Evolutionary conservation across 2,113 vertebrate genomes (phyloP), one percentile per base, ranked within the genome.

Genomic region (Baryphthengus martii): DNA sequence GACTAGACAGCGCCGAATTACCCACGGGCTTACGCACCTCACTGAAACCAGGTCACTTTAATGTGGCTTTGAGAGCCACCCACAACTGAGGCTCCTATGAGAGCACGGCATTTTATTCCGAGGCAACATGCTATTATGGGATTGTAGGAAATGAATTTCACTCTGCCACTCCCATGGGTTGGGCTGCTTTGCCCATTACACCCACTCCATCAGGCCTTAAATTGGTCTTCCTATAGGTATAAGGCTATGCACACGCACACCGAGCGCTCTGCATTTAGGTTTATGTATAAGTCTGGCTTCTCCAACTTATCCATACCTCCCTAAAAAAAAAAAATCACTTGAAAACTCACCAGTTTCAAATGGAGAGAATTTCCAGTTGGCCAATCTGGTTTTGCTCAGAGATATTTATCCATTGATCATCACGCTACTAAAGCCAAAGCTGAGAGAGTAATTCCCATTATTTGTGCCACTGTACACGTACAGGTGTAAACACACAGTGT

Each of bases 1-100:
- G 82, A 76, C 63, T 8, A 96, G 78, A 85, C 88, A 74, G 50
- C 11, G n/a, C 58, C 83, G 76, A 83, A 80, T 90, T 94, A 85
- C 79, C 62, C 72, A 49, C 5, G 26, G 65, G 29, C n/a, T 96
- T 90, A 91, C 5, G 1, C 79, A 91, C 72, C 88, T 88, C 88
- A 20, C 35, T 90, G 82, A 96, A 96, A 96, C 76, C 93, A 91
- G 93, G 95, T 90, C 95, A 91, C 95, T 96, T 95, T 96, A 39
- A 97, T 93, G 91, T 84, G 90, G 92, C 89, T 93, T 95, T 77
- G 59, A 85, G 50, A 93, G 82, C 47, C 76, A 83, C 82, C 93
- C 88, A 91, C 68, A 85, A n/a, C 17, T 53, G 53, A 94, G 55
- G 71, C 59, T 90, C 78, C 78, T 96, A 3, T 85, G 94, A 91